Evolutionary conservation across 2,797 vertebrate genomes (phyloP), one percentile per base, ranked within the genome.

Genomic region (Cichlasoma orientale): DNA sequence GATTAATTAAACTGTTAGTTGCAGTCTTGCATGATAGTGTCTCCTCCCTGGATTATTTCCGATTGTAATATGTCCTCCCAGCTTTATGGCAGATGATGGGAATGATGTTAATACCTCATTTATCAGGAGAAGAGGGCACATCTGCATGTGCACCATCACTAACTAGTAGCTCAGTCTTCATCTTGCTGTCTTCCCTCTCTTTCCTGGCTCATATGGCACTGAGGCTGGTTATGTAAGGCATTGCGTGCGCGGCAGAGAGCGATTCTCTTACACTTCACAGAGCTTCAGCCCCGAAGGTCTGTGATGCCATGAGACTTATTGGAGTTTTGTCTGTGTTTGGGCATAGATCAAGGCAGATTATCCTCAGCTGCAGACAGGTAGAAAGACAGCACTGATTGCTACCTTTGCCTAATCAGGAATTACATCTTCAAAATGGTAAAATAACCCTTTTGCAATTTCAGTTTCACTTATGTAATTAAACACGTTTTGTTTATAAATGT

Each of bases 211-310:
- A 77, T 80, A 90, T 86, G 91, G 78, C 85, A 56, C 55, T 16
- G 79, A 75, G 87, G 78, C 41, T 78, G 80, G 68, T 94, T 93
- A 93, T 77, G 84, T 93, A 93, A 94, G 89, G 27, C 74, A 0
- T 86, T 83, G 87, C 87, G 87, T 93, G 89, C 88, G 16, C 2
- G 70, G 75, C 79, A 44, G 70, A 79, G 78, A 81, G 44, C 2
- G 5, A 78, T 86, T 90, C 63, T 3, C 66, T 91, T 55, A 50
- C 54, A 72, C 89, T 85, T 61, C 78, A 36, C 0, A 12, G 88
- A 88, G 70, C 74, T 16, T 10, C 77, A 75, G 63, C 86, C 78
- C 80, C 13, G 58, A 3, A 79, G 83, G 77, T 18, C 74, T 31
- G 72, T 7, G 69, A 72, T 74, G 78, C 78, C 72, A 56, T 50